Evolutionary conservation across 2,888 invertebrate genomes (phyloP).

Genomic region (Rhorus exstirpatorius): DNA sequence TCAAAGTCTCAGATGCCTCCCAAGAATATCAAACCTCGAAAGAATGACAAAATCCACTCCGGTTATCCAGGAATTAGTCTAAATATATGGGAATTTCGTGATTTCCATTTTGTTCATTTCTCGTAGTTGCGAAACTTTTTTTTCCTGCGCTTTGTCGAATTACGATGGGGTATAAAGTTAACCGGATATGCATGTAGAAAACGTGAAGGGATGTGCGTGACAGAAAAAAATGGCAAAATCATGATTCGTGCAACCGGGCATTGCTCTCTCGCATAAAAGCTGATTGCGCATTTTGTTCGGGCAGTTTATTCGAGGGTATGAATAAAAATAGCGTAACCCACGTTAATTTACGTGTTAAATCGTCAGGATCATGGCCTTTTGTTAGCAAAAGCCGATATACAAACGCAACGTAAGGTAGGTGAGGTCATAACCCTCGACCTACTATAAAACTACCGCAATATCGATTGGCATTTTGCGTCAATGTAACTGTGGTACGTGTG

Average conservation of each 20-base stretch:
- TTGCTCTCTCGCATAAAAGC: slow-evolving; percentile 35
- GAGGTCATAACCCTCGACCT: slow-evolving; percentile 62
- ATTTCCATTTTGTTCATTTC: neutral
- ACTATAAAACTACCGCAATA: slow-evolving; percentile 64
- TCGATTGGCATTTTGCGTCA: slow-evolving; percentile 59
- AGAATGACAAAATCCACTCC: neutral
- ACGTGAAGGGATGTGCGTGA: slow-evolving; percentile 34
- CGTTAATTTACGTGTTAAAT: neutral
- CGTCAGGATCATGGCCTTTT: slow-evolving; percentile 4
- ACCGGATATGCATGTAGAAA: neutral
- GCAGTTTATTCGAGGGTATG: neutral
- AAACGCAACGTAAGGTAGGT: neutral
- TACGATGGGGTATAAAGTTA: neutral
- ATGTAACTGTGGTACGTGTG: slow-evolving; percentile 2
- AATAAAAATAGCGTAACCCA: neutral
- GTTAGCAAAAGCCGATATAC: slow-evolving; percentile 3
- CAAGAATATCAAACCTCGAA: neutral
- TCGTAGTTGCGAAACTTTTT: neutral
- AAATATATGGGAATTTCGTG: neutral
- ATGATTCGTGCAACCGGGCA: slow-evolving; percentile 56
- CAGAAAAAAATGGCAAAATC: slow-evolving; percentile 39
- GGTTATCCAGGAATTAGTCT: neutral
- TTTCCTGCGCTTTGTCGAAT: slow-evolving; percentile 19
- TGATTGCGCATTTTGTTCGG: neutral
- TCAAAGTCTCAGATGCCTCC: too few relatives aligned